Conservation (phyloP, 2,113 vertebrate genomes). For the Marmota flaviventris region DNA sequence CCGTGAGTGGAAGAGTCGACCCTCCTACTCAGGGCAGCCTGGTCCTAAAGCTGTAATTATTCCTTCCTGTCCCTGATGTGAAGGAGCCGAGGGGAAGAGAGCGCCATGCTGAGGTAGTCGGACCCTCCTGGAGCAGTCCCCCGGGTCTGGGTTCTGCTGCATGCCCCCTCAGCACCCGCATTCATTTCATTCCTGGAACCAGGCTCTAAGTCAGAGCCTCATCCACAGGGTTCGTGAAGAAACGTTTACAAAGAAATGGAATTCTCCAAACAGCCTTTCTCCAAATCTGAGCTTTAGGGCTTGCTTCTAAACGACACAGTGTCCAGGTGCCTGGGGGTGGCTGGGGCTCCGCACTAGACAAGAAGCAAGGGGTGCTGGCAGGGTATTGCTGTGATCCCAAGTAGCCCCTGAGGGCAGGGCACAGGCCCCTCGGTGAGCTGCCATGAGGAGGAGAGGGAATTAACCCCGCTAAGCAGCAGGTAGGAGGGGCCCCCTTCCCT, state of each 20-base stretch:
- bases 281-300: conserved; percentile 32
- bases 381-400: not conserved
- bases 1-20: accelerated
- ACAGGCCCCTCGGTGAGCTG: not conserved
- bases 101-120: not conserved
- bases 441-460: accelerated
- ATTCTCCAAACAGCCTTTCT: not conserved
- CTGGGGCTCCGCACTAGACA: not conserved
- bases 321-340: not conserved
- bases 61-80: accelerated
- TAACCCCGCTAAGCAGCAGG: not conserved
- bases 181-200: conserved; percentile 24
- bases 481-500: not conserved
- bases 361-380: not conserved
- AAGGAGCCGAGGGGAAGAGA: accelerated
- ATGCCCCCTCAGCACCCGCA: no score
- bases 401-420: no score
- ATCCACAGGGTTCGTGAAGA: not conserved
- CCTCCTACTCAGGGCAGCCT: not conserved
- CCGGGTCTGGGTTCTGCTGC: not conserved
- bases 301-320: not conserved
- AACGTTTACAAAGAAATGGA: conserved; percentile 46
- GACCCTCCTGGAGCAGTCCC: not conserved
- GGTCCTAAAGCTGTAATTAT: not conserved
- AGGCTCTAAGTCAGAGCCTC: not conserved